Conservation (phyloP, 1,140 invertebrate species). For the Asbolus verrucosus region DNA sequence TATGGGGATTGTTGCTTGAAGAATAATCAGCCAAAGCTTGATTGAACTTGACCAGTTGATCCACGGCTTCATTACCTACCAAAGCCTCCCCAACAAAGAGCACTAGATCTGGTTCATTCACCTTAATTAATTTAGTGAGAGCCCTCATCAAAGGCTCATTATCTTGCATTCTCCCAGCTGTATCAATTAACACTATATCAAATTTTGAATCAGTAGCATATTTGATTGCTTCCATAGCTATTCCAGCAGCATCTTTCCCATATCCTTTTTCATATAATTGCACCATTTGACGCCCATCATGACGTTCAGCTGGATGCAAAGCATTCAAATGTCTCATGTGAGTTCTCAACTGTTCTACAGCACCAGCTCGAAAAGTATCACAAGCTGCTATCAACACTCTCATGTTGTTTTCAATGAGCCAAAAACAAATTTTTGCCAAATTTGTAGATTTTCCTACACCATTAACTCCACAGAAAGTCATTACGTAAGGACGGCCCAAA, state of each 20-base stretch:
- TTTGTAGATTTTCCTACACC: conserved; percentile 99
- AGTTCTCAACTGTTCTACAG: conserved; percentile 97
- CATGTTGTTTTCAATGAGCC: conserved; percentile 98
- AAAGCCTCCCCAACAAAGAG: conserved; percentile 99
- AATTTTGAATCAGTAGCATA: conserved; percentile 84
- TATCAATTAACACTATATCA: conserved; percentile 96
- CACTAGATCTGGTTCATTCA: conserved; percentile 96
- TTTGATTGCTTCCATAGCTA: conserved; percentile 96
- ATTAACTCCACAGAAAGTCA: conserved; percentile 99
- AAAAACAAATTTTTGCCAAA: conserved; percentile 99
- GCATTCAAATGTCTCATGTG: conserved; percentile 95
- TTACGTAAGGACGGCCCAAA: conserved; percentile 88
- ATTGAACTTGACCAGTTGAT: conserved; percentile 99
- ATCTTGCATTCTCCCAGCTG: conserved; percentile 99
- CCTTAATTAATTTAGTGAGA: conserved; percentile 89
- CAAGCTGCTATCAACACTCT: conserved; percentile 98
- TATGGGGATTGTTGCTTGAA: conserved; percentile 84
- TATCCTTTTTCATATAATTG: conserved; percentile 98
- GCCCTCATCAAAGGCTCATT: conserved; percentile 99
- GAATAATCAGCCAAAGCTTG: conserved; percentile 94
- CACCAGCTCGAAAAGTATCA: conserved; percentile 99
- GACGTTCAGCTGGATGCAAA: conserved; percentile 85
- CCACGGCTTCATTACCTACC: conserved; percentile 99
- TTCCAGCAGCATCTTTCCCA: conserved; percentile 97
- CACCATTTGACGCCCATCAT: conserved; percentile 83